Evolutionary conservation across 1,140 invertebrate genomes (phyloP).

Genomic region (Mercenaria mercenaria): DNA sequence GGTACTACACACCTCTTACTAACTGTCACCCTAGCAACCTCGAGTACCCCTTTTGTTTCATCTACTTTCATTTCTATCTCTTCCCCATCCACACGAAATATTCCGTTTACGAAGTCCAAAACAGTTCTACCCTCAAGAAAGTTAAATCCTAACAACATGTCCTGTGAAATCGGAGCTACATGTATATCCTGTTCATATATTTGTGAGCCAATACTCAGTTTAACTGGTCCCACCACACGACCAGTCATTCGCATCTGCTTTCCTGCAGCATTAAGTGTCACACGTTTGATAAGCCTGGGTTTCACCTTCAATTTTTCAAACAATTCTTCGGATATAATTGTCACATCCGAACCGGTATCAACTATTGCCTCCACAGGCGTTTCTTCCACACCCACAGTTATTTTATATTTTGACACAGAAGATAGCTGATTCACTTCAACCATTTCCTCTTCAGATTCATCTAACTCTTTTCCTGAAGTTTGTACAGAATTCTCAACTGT

Average conservation of each 20-base stretch:
- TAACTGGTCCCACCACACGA: background rate
- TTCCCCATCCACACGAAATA: background rate
- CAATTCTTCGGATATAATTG: background rate
- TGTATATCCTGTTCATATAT: background rate
- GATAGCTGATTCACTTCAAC: background rate
- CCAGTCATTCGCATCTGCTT: background rate
- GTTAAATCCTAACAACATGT: constrained; percentile 24
- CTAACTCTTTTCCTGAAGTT: background rate
- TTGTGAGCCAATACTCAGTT: background rate
- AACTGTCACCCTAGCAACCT: background rate
- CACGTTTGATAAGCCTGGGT: background rate
- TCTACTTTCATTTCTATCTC: background rate
- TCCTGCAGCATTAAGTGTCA: background rate
- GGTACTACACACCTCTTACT: background rate
- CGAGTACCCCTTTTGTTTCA: background rate
- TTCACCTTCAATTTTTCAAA: background rate
- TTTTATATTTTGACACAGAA: constrained; percentile 4
- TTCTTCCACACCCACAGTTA: background rate
- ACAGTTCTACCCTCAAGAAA: background rate
- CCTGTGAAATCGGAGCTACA: background rate
- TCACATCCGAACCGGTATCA: constrained; percentile 9
- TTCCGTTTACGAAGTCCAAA: background rate
- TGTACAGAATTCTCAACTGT: background rate
- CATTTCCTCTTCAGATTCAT: background rate
- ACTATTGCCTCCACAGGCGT: background rate